Evolutionary conservation across 2,797 vertebrate species (phyloP), one percentile per base, ranked within the genome.

Genomic region (Cyclura pinguis): DNA sequence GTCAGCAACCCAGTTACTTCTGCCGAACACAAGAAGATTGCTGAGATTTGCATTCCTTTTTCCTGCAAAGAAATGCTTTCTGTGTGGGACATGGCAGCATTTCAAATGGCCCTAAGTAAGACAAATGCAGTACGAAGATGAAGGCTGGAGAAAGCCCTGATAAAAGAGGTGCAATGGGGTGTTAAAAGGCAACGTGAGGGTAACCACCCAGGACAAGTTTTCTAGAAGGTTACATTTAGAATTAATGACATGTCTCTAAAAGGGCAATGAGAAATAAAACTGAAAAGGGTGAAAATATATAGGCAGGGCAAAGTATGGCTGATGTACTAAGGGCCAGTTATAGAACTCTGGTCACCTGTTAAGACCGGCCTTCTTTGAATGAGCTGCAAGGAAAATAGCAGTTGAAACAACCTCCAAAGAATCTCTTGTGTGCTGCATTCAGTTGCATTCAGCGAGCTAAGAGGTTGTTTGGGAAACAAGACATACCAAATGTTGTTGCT

Each of bases 171-270:
- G n/a, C 50, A 72, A 3, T 42, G 16, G 50, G 29, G 16, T 80
- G 52, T 38, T 57, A 85, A 85, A 85, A 55, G 64, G 29, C 35
- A 80, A 73, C 14, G 57, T 27, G 50, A 85, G 38, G 16, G 50
- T 38, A 13, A 32, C 57, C 64, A 69, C 50, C 87, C 87, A 73
- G 47, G 38, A 57, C 29, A 14, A 64, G n/a, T 16, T 85, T 89
- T 89, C 50, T 38, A 52, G 69, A 80, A 22, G 13, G 10, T 78
- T 77, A 78, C 55, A 90, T 80, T 86, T 47, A 72, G 74, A 92
- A 90, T 35, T 57, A 93, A 64, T 32, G 8, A 4, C 24, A 9
- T 0, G 3, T 24, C 38, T 86, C 55, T 88, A 62, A 83, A 87
- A 12, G n/a, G 84, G 32, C 73, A 47, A 55, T 92, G 3, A 84